Percentiles rank a stretch among this genome's conserved stretches.
Conservation (phyloP, 2,797 vertebrate genomes). For the Phylloscopus collybita region DNA sequence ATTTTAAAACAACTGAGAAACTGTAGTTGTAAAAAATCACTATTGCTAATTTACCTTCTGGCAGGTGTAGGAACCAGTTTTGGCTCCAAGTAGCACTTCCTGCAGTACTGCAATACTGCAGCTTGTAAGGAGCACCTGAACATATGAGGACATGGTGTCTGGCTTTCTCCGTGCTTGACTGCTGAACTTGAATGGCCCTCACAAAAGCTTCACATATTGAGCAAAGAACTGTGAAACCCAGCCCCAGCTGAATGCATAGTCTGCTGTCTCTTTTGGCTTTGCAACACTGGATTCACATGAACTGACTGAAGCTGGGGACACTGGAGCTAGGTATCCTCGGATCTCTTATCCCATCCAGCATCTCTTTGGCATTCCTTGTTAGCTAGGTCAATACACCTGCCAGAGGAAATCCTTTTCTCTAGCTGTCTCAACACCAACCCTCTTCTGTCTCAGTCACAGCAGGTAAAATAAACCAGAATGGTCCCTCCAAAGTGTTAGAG, state of each 20-base stretch:
- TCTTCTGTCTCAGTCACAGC: background rate
- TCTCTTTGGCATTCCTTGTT: background rate
- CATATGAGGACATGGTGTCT: background rate
- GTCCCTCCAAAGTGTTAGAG: background rate
- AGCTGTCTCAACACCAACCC: background rate
- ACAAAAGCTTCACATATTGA: background rate
- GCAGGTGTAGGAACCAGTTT: conserved; percentile 32
- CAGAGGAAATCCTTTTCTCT: background rate
- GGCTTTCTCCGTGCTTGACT: background rate
- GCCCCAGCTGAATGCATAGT: background rate
- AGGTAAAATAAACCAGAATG: background rate
- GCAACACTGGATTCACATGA: background rate
- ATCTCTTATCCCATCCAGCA: background rate
- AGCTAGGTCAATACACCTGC: background rate
- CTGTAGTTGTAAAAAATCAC: conserved; percentile 20
- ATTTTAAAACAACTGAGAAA: background rate
- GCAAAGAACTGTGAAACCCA: background rate
- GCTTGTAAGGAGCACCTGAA: background rate
- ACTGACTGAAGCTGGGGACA: background rate
- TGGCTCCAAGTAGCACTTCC: background rate
- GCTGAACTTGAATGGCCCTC: conserved; percentile 1
- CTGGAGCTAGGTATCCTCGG: background rate
- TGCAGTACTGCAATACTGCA: background rate
- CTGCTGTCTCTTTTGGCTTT: background rate
- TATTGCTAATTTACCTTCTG: conserved; percentile 33